Conservation (phyloP, 64 coral and sea anemone species). For the Pachyseris speciosa region DNA sequence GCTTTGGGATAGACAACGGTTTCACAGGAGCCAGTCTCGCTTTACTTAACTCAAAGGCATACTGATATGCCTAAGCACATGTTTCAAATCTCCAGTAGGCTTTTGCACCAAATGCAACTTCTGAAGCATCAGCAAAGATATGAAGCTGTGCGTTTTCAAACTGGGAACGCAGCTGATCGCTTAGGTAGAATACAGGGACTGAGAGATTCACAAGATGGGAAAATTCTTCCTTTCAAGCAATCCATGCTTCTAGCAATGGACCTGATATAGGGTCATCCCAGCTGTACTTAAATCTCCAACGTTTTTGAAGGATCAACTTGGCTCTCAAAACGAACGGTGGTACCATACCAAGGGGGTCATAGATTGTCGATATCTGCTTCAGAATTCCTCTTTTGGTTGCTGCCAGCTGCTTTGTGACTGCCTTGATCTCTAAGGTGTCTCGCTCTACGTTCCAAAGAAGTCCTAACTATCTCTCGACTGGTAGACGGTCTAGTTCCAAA, state of each 20-base stretch:
- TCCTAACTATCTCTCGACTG: slow-evolving; percentile 2
- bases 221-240: slow-evolving; percentile 23
- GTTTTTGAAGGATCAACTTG: slow-evolving; percentile 46
- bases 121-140: slow-evolving; percentile 59
- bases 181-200: slow-evolving; percentile 26
- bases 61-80: slow-evolving; percentile 17
- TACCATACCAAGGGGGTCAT: slow-evolving; percentile 51
- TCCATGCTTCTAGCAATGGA: slow-evolving; percentile 10
- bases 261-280: slow-evolving; percentile 55
- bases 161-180: not conserved
- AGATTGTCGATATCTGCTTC: slow-evolving; percentile 1
- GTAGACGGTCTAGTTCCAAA: not conserved
- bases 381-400: slow-evolving; percentile 28
- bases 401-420: not conserved
- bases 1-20: slow-evolving; percentile 50
- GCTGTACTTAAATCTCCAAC: slow-evolving; percentile 3
- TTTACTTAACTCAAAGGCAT: slow-evolving; percentile 57
- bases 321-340: slow-evolving; percentile 51
- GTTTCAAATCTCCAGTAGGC: slow-evolving; percentile 22
- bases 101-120: slow-evolving; percentile 27
- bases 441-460: not conserved
- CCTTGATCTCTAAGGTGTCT: slow-evolving; percentile 1
- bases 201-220: not conserved
- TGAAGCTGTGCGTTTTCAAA: slow-evolving; percentile 3
- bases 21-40: slow-evolving; percentile 51